phyloP scores from a whole-genome alignment of 2,797 vertebrate genomes.

The Aphelocoma californica region DNA sequence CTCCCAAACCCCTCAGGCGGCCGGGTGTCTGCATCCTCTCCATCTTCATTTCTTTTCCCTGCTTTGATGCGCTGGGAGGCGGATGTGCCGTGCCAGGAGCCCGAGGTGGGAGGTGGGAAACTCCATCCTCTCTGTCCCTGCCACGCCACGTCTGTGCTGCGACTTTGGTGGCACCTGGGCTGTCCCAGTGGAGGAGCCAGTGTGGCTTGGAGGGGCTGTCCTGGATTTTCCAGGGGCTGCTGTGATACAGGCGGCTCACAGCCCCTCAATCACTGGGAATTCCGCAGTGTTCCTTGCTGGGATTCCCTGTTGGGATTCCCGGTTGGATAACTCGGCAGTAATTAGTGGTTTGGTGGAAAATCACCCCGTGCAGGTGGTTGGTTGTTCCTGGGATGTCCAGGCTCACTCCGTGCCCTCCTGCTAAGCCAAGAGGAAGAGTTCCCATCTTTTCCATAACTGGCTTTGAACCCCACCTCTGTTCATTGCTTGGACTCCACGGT shows the following conservation, averaged over 20 bases:
- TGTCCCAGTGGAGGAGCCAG: accelerated
- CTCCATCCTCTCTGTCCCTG: not conserved
- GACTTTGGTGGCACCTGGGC: not conserved
- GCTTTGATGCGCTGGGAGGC: not conserved
- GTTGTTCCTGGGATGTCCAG: not conserved
- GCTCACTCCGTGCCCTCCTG: not conserved
- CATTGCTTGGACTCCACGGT: not conserved
- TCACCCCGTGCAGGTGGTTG: not conserved
- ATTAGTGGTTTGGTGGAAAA: not conserved
- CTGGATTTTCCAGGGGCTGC: not conserved
- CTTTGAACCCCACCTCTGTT: not conserved
- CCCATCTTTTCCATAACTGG: not conserved
- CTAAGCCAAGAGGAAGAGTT: not conserved
- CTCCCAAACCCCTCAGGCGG: not conserved
- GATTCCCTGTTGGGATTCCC: not conserved
- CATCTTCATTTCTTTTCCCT: not conserved
- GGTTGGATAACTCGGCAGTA: not conserved
- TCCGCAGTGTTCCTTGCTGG: not conserved
- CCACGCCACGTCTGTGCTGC: accelerated
- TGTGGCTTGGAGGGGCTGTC: not conserved
- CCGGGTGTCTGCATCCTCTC: not conserved
- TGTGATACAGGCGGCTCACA: not conserved
- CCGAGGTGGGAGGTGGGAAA: not conserved
- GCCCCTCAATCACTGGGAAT: not conserved
- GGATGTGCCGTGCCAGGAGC: not conserved